Percentiles rank a stretch among this genome's conserved stretches.
Conservation (phyloP, 2,888 invertebrate species). For the Stenodera caucasica region DNA sequence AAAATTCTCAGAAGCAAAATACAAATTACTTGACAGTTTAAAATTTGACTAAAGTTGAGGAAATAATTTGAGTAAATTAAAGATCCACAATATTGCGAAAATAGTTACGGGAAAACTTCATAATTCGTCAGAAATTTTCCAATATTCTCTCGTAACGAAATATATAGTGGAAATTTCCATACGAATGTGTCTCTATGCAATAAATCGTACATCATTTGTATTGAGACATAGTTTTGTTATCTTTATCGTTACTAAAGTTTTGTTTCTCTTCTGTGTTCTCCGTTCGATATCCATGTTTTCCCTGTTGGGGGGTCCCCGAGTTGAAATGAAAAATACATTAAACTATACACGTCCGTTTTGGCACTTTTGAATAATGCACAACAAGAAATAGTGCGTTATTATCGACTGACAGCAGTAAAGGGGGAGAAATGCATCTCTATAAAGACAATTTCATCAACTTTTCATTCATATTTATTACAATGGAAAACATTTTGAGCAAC, state of each 20-base stretch:
- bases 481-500: no score
- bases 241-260: slow-evolving; percentile 17
- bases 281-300: slow-evolving; percentile 1
- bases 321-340: slow-evolving; percentile 30
- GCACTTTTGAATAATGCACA: slow-evolving; percentile 30
- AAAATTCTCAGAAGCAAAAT: no score
- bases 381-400: background rate
- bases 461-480: no score
- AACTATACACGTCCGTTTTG: slow-evolving; percentile 26
- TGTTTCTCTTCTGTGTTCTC: background rate
- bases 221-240: slow-evolving; percentile 15
- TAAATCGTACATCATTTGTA: slow-evolving; percentile 20
- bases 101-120: no score
- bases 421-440: no score
- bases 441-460: no score
- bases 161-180: slow-evolving; percentile 27
- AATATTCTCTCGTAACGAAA: no score
- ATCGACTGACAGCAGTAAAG: no score
- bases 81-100: no score
- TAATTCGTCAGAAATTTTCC: background rate
- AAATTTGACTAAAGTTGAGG: no score
- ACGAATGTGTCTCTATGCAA: slow-evolving; percentile 20
- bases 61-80: no score
- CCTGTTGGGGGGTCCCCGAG: background rate
- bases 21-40: no score